Base-by-base conservation (phyloP, 2,113 vertebrate species). In the Notarius lentiginosus region DNA sequence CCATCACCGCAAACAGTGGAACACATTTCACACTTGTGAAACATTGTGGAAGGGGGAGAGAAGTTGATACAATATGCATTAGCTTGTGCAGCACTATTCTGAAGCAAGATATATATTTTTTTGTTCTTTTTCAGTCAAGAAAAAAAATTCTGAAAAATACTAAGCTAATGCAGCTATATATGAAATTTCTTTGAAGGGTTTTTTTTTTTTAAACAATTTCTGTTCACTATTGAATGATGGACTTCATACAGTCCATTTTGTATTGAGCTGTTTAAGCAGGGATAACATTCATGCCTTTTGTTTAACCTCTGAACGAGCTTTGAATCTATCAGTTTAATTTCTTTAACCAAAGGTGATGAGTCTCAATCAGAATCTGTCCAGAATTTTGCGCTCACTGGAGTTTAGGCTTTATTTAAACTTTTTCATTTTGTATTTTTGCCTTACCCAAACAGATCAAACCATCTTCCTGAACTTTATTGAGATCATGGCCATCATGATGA, bases 1-100 rank as follows among this genome's bases (percentile, higher is more conserved):
- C 84, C 84, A 86, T 89, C 88, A 87, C 90, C 85, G 85, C 24
- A 53, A 85, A 65, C 79, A 82, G 85, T 80, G 75, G 83, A 87
- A 89, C 63, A 88, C 66, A 88, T 80, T 76, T 87, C 63, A 65
- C 63, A 27, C 27, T 86, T 65, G 82, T 34, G 82, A 88, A 87
- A 84, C 81, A 85, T 56, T 81, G 15, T 2, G 27, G 84, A 61
- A 34, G 80, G 81, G 63, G 81, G 17, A 72, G 81, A 49, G 85
- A 91, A 73, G 80, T 58, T 76, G 63, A 76, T 88, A 90, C 84
- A 53, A 86, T 81, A 84, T 87, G 66, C 88, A 88, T 90, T 89
- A 88, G 89, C 91, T 92, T 91, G 88, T 87, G 91, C 86, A 92
- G 90, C 84, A 87, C 86, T 89, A 89, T 93, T 93, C 85, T 90